Conservation (phyloP, 2,888 invertebrate species). For the Cordylochernes scorpioides region DNA sequence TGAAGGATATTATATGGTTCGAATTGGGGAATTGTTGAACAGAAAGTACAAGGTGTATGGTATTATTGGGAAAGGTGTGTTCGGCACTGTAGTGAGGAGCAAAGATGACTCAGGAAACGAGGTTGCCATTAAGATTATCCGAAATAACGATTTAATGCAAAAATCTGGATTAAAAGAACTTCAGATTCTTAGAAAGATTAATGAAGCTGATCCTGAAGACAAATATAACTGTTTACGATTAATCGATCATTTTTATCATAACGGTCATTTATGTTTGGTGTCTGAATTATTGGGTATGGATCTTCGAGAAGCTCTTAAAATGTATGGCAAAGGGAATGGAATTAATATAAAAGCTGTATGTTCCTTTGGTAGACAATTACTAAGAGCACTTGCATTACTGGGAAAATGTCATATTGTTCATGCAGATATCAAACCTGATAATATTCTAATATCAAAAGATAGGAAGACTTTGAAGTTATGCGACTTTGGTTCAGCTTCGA, state of each 20-base stretch:
- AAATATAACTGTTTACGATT: constrained; percentile 84
- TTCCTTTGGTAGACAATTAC: constrained; percentile 83
- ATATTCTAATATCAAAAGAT: constrained; percentile 64
- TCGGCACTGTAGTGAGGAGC: no score
- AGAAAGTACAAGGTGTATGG: no score
- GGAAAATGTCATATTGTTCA: constrained; percentile 87
- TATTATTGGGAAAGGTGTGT: no score
- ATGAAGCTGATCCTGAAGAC: constrained; percentile 91
- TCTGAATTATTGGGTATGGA: constrained; percentile 90
- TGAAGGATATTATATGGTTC: no score
- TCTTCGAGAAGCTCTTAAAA: constrained; percentile 69
- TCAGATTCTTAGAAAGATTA: constrained; percentile 72
- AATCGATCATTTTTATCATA: constrained; percentile 85
- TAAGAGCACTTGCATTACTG: constrained; percentile 70
- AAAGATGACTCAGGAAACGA: no score
- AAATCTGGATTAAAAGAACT: constrained; percentile 89
- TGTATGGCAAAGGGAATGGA: constrained; percentile 76
- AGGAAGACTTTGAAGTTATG: constrained; percentile 85
- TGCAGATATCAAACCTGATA: constrained; percentile 98
- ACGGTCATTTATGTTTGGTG: constrained; percentile 93
- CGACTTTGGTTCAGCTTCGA: constrained; percentile 91
- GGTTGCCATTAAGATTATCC: no score
- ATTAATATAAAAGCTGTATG: constrained; percentile 90
- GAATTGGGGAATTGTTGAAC: no score
- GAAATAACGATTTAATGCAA: constrained; percentile 72